Evolutionary conservation across 2,888 invertebrate genomes (phyloP), one percentile per base, ranked within the genome.

Genomic region (Dioctria linearis): DNA sequence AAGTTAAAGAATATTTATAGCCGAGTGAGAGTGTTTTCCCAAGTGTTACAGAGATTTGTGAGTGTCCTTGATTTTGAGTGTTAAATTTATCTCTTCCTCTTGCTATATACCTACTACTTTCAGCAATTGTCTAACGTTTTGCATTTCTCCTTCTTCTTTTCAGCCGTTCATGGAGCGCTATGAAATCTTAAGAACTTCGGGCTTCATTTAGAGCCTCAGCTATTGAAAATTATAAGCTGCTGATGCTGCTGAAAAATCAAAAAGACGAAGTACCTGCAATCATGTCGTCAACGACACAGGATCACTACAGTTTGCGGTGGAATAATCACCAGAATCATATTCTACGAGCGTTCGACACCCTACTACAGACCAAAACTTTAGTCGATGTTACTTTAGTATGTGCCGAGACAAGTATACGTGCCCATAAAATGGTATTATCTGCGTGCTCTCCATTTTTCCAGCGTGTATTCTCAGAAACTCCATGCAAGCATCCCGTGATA

Each of bases 401-500:
- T 88, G 94, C 95, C 83, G 96, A 96, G 87, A 93, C 93, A 80
- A 94, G 94, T 83, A 93, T 97, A 83, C 93, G 95, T 84, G 97
- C 97, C 67, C 97, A 97, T 91, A 96, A 96, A 88, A 95, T 97
- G 86, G 95, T 97, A 80, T 92, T 97, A 69, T 96, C 96, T 84
- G 96, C 96, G 78, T 94, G 91, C 90, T 96, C 96, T 86, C 96
- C 96, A 40, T 95, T 96, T 87, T 97, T 97, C 90, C 94, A 95
- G 86, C 91, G 94, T 86, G 95, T 97, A 87, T 95, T 97, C 88
- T 93, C 94, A 86, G 96, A 97, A 87, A 96, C 96, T 86, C 96
- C 96, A 79, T 96, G 96, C 91, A 96, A 96, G 88, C 97, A 97
- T 88, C 97, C 97, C 61, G 95, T 97, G 84, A 96, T 97, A 87